These are phyloP conservation scores for Anarrhichthys ocellatus DNA, from an alignment of 2,113 vertebrate genomes.

Conservation along the genomic window DNA sequence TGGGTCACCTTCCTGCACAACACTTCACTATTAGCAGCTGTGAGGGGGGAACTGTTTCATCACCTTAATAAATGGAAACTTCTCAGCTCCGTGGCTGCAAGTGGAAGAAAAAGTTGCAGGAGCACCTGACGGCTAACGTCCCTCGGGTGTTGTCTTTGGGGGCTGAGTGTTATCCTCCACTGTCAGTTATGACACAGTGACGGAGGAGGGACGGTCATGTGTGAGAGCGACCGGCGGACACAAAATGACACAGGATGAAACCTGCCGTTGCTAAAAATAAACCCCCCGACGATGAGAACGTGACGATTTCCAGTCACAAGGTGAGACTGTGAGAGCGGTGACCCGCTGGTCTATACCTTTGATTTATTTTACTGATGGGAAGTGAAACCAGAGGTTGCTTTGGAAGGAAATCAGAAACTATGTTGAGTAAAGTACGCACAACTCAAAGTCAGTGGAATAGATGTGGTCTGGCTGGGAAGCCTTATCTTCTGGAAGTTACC, in stretches of 20 bases:
- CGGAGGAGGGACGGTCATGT: constrained; percentile 13
- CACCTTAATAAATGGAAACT: constrained; percentile 72
- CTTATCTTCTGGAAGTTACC: neutral
- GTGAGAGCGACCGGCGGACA: constrained; percentile 14
- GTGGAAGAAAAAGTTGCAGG: constrained; percentile 42
- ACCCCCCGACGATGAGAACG: neutral
- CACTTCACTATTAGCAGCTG: constrained; percentile 1
- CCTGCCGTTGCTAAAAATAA: constrained; percentile 60
- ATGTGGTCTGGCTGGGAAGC: neutral
- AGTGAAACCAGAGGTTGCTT: neutral
- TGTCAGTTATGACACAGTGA: constrained; percentile 47
- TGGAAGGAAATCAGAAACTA: neutral
- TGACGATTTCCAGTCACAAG: constrained; percentile 23
- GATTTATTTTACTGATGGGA: neutral
- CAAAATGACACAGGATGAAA: constrained; percentile 41
- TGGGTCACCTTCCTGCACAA: neutral
- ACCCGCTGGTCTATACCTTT: neutral
- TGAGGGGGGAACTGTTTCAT: constrained; percentile 66
- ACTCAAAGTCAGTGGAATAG: neutral
- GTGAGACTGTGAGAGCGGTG: constrained; percentile 30
- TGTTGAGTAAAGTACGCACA: too few relatives aligned
- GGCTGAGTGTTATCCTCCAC: constrained; percentile 52
- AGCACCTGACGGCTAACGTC: constrained; percentile 51
- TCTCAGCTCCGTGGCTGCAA: constrained; percentile 28
- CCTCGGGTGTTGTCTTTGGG: constrained; percentile 59